Conservation (phyloP, 2,113 vertebrate species). For the Apaloderma vittatum region DNA sequence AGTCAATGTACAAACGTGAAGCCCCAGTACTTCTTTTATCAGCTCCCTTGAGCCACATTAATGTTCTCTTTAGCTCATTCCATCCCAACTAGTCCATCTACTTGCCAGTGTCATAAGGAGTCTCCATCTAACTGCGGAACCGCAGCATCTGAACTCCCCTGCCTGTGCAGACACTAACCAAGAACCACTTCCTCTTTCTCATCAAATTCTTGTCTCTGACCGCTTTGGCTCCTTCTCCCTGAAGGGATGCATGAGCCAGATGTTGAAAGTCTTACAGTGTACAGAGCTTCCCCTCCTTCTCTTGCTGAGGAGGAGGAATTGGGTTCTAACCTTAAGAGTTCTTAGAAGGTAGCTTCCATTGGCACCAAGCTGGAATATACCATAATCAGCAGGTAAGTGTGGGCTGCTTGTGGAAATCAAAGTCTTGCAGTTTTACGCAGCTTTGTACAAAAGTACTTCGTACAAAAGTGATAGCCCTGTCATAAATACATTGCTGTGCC, state of each 20-base stretch:
- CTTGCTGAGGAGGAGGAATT: neutral
- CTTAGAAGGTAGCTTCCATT: neutral
- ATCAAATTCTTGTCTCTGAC: neutral
- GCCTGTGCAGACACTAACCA: neutral
- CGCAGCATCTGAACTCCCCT: neutral
- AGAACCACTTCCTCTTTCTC: conserved; percentile 2
- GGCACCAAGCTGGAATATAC: neutral
- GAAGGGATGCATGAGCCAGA: neutral
- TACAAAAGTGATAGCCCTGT: neutral
- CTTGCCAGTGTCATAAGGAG: neutral
- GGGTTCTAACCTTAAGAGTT: neutral
- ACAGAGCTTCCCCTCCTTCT: neutral
- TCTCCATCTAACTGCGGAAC: neutral
- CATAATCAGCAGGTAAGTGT: neutral
- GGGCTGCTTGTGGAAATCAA: neutral
- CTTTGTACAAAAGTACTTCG: neutral
- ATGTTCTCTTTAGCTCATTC: neutral
- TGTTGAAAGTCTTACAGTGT: neutral
- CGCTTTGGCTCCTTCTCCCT: neutral
- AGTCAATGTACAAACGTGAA: rapidly evolving
- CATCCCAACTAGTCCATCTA: neutral
- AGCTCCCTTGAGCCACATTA: neutral
- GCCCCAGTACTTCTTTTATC: neutral
- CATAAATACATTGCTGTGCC: neutral
- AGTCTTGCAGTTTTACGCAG: neutral